Percentiles rank a stretch among this genome's conserved stretches.
Evolutionary conservation across 1,140 invertebrate genomes (phyloP).

Genomic region (Eupristina koningsbergeri): DNA sequence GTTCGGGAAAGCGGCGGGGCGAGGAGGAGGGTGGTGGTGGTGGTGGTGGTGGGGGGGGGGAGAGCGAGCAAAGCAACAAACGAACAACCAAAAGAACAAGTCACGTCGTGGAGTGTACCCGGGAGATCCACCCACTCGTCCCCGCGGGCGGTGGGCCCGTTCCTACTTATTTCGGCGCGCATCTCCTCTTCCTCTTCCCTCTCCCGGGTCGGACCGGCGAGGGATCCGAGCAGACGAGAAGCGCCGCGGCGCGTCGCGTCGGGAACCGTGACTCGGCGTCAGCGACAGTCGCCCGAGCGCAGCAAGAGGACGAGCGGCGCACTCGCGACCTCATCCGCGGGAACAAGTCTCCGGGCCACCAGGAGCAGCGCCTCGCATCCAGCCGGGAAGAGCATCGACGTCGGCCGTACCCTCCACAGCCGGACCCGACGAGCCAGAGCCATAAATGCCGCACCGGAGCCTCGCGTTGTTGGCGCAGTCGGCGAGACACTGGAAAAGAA

Average conservation of each 20-base stretch:
- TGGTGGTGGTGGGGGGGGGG: too few relatives aligned
- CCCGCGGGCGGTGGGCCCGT: too few relatives aligned
- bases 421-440: too few relatives aligned
- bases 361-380: too few relatives aligned
- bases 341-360: not conserved
- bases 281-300: slow-evolving; percentile 12
- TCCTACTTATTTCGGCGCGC: not conserved
- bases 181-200: not conserved
- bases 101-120: too few relatives aligned
- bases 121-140: too few relatives aligned
- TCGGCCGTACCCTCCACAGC: too few relatives aligned
- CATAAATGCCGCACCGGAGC: slow-evolving; percentile 70
- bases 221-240: not conserved
- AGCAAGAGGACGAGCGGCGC: not conserved
- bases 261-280: too few relatives aligned
- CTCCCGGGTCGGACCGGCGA: not conserved
- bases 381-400: too few relatives aligned
- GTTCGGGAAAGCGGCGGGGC: too few relatives aligned
- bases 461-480: slow-evolving; percentile 56
- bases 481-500: slow-evolving; percentile 68
- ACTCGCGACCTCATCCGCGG: not conserved
- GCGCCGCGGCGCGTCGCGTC: not conserved
- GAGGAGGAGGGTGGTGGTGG: too few relatives aligned
- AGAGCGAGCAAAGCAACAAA: not conserved
- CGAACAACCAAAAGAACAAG: too few relatives aligned